A percentile compares a stretch with the other conserved stretches of the same genome.
Evolutionary conservation across 2,797 vertebrate genomes (phyloP).

Genomic region (Synaphobranchus kaupii): DNA sequence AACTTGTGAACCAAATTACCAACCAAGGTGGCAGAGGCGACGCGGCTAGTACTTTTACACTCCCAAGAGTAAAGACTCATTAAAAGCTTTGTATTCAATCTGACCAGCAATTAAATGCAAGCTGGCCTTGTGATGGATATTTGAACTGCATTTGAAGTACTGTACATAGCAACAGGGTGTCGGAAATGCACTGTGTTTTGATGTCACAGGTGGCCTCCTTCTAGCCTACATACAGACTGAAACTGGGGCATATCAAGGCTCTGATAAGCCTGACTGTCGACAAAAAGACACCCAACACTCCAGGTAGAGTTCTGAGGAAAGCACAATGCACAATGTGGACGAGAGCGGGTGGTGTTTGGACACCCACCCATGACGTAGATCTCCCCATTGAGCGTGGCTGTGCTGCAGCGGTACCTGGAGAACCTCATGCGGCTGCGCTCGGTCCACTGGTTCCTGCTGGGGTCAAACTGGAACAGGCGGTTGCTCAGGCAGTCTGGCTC

Average conservation of each 20-base stretch:
- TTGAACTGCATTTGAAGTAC: background rate
- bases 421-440: conserved; percentile 87
- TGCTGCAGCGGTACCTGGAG: conserved; percentile 92
- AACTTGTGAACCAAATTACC: background rate
- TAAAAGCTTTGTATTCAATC: background rate
- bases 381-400: conserved; percentile 83
- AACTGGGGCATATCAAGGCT: background rate
- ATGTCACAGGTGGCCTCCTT: background rate
- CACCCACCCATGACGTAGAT: conserved; percentile 92
- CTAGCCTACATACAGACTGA: background rate
- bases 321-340: background rate
- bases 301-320: background rate
- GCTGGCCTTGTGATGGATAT: background rate
- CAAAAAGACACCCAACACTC: background rate
- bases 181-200: background rate
- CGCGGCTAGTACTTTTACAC: background rate
- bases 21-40: background rate
- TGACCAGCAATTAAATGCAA: background rate
- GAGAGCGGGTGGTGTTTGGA: background rate
- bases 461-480: conserved; percentile 86
- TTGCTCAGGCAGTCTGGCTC: conserved; percentile 95
- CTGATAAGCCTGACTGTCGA: background rate
- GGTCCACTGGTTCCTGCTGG: conserved; percentile 86
- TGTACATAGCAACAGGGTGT: background rate
- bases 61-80: background rate